Conservation (phyloP, 2,888 invertebrate genomes). For the Drosophila subsilvestris region DNA sequence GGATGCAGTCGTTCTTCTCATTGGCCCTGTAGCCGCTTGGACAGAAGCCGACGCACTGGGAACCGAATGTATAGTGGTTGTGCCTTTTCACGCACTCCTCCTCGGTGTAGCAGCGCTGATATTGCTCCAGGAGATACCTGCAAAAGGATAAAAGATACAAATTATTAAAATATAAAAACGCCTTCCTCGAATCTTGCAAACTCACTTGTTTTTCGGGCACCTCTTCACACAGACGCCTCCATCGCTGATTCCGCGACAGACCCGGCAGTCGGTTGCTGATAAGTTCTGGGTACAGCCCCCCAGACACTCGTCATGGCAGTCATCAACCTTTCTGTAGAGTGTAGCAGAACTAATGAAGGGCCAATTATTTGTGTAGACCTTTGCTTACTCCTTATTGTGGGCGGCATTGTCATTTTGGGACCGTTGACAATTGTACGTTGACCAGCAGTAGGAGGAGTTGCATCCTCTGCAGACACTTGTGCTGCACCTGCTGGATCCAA, state of each 20-base stretch:
- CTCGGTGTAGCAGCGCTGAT: conserved; percentile 88
- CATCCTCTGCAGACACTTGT: conserved; percentile 74
- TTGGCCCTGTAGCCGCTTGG: conserved; percentile 64
- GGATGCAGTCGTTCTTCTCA: conserved; percentile 46
- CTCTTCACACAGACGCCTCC: conserved; percentile 86
- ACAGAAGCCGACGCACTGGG: conserved; percentile 66
- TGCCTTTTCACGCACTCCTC: conserved; percentile 86
- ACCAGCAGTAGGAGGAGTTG: conserved; percentile 80
- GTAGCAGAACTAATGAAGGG: background rate
- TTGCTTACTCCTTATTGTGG: conserved; percentile 63
- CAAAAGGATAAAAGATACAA: conserved; percentile 33
- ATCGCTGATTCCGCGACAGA: conserved; percentile 87
- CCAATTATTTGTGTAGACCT: background rate
- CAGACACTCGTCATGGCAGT: conserved; percentile 91
- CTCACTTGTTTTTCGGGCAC: conserved; percentile 89
- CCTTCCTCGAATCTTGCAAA: conserved; percentile 2
- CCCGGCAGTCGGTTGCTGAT: conserved; percentile 86
- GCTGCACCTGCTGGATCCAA: conserved; percentile 57
- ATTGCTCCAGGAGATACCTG: conserved; percentile 71
- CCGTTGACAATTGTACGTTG: conserved; percentile 79
- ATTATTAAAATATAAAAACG: conserved; percentile 10
- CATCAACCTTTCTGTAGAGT: conserved; percentile 10
- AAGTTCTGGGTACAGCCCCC: conserved; percentile 87
- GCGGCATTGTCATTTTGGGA: conserved; percentile 79
- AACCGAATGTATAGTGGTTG: conserved; percentile 48